Conservation (phyloP, 2,113 vertebrate genomes). For the Tretioscincus oriximinensis region DNA sequence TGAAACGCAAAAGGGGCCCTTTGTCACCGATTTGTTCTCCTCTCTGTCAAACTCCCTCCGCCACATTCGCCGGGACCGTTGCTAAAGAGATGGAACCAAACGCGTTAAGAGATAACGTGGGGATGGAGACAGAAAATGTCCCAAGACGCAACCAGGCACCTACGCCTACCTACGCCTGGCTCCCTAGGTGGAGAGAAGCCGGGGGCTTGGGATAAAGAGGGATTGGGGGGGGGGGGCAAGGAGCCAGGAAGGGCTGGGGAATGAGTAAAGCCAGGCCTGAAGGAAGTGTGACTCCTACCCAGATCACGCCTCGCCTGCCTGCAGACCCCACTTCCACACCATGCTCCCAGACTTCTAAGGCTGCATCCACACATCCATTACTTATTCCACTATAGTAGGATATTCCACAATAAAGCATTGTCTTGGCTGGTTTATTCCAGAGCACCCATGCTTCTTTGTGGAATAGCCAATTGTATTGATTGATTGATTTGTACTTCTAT, state of each 20-base stretch:
- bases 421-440: too few relatives aligned
- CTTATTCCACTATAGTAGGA: too few relatives aligned
- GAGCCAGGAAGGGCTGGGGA: background rate
- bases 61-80: constrained; percentile 79
- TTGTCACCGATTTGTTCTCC: constrained; percentile 94
- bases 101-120: constrained; percentile 73
- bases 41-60: constrained; percentile 85
- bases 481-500: too few relatives aligned
- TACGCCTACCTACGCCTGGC: constrained; percentile 44
- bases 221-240: background rate
- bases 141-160: constrained; percentile 48
- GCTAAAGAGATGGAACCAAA: constrained; percentile 84
- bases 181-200: constrained; percentile 39
- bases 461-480: too few relatives aligned
- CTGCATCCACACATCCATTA: too few relatives aligned
- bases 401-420: too few relatives aligned
- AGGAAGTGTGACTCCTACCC: background rate
- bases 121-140: constrained; percentile 65
- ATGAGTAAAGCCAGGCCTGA: background rate
- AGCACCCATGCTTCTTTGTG: too few relatives aligned
- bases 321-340: constrained; percentile 27
- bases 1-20: constrained; percentile 94
- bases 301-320: constrained; percentile 41
- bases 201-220: constrained; percentile 11
- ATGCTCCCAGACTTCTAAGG: constrained; percentile 14